Base-by-base conservation (phyloP, 2,797 vertebrate species). In the Eptatretus atami region DNA sequence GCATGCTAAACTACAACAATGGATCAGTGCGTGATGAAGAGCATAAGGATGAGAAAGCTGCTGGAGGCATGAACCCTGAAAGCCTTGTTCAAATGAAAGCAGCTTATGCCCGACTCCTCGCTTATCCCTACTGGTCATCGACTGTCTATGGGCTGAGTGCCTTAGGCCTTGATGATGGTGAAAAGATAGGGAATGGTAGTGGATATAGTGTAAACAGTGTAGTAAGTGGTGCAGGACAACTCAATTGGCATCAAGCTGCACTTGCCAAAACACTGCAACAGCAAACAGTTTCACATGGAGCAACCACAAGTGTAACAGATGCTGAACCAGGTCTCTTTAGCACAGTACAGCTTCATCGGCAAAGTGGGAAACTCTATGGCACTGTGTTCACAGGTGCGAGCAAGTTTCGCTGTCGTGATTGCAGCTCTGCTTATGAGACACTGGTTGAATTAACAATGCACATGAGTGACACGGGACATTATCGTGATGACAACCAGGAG, bases 401-500 rank as follows among this genome's bases (percentile, higher is more conserved):
- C 72, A 94, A 95, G 77, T 95, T 98, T 73, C 79, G 90, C 64
- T 98, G 90, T 76, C 90, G 87, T 76, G 90, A 98, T 76, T 98
- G 90, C 72, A 98, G 87, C 11, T 86, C 76, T 1, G 90, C 90
- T 5, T 98, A 96, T 9, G 90, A 98, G 76, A 96, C 90, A 1
- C 75, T 98, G 72, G 90, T 98, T 67, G 85, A 86, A 53, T 77
- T 98, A 67, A 98, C 90, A 0, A 86, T 98, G 69, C 90, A 98
- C 76, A 98, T 98, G 90, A 93, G 94, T 0, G 90, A 96, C 74
- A 86, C 83, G 0, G 90, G 90, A 65, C 90, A 98, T 75, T 98
- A 98, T 71, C 85, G 90, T 1, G 90, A 96, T 2, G 85, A 96
- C 78, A 95, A 98, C 73, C 80, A 84, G 69, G 88, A 96, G 69